phyloP scores from a whole-genome alignment of 1,140 invertebrate genomes.

The Brachionus sp. region DNA sequence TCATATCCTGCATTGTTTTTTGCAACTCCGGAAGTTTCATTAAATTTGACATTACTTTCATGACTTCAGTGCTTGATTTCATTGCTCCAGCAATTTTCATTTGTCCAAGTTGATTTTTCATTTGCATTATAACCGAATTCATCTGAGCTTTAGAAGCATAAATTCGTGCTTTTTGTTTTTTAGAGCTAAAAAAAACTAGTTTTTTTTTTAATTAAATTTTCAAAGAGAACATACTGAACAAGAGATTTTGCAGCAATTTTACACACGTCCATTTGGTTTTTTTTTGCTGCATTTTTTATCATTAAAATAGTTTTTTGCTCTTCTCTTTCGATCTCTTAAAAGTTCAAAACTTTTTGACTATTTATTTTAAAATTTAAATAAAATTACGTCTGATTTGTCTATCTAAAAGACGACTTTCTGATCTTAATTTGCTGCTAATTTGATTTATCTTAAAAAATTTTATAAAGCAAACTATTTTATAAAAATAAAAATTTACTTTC shows the following conservation, averaged over 20 bases:
- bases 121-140: constrained; percentile 45
- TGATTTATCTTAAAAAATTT: constrained; percentile 25
- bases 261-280: constrained; percentile 35
- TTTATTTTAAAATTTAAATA: not conserved
- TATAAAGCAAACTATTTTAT: not conserved
- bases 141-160: constrained; percentile 46
- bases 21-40: constrained; percentile 44
- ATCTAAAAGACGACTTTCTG: constrained; percentile 19
- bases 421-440: constrained; percentile 13
- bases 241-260: constrained; percentile 44
- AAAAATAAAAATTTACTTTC: not conserved
- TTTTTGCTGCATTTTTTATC: constrained; percentile 44
- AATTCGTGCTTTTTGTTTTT: constrained; percentile 40
- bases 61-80: constrained; percentile 40
- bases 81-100: constrained; percentile 45
- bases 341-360: not conserved
- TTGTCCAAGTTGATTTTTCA: constrained; percentile 45
- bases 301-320: constrained; percentile 40
- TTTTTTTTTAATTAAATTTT: not conserved
- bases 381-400: constrained; percentile 31
- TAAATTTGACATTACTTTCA: constrained; percentile 34
- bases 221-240: constrained; percentile 13
- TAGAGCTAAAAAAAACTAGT: not conserved
- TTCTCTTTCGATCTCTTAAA: constrained; percentile 34
- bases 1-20: constrained; percentile 44